Conservation (phyloP, 2,888 invertebrate species). For the Cephonodes hylas region DNA sequence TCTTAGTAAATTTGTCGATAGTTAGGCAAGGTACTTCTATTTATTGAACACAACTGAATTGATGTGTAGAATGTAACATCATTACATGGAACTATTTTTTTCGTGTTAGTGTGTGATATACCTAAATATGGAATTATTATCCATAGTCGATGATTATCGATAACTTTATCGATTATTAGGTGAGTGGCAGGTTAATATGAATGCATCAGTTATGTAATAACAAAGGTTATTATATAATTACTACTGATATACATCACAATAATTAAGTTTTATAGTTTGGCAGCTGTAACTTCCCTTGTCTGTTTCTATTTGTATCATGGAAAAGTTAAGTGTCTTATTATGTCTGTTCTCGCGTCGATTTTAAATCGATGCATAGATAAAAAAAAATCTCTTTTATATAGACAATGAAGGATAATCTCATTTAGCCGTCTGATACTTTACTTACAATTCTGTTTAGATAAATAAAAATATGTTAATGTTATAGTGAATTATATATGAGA, state of each 20-base stretch:
- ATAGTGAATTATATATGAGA: neutral
- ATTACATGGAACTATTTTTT: neutral
- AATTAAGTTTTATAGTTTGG: neutral
- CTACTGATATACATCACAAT: neutral
- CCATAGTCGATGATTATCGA: neutral
- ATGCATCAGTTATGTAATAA: neutral
- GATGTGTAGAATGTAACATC: neutral
- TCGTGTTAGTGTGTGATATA: neutral
- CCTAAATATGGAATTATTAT: neutral
- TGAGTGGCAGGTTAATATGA: neutral
- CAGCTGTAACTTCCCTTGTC: neutral
- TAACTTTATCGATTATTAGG: neutral
- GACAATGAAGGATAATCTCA: neutral
- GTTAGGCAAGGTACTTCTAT: neutral
- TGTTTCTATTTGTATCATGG: neutral
- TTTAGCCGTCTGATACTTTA: neutral
- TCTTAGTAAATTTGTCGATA: neutral
- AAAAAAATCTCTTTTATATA: neutral
- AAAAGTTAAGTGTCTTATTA: neutral
- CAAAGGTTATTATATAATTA: no score
- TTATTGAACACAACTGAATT: neutral
- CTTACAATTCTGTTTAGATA: neutral
- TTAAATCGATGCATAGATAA: neutral
- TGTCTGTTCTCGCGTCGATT: neutral
- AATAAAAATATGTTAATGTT: neutral